A percentile compares a stretch with the other conserved stretches of the same genome.
phyloP scores from a whole-genome alignment of 2,797 vertebrate species.

The Todus mexicanus region DNA sequence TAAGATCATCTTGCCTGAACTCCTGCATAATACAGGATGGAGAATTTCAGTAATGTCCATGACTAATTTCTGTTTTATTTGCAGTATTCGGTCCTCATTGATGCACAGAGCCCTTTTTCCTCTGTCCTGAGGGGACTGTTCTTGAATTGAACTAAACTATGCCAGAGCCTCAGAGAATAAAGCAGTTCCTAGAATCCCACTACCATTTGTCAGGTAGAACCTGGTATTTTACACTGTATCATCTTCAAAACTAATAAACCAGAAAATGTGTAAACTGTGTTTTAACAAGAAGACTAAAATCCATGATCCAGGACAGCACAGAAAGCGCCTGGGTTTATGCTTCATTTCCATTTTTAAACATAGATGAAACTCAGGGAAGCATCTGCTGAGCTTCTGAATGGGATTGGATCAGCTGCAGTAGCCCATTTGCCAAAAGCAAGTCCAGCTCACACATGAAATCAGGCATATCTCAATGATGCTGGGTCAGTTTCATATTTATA shows the following conservation, averaged over 20 bases:
- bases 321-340: background rate
- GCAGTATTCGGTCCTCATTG: background rate
- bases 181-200: background rate
- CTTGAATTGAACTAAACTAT: background rate
- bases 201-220: background rate
- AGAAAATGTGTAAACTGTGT: background rate
- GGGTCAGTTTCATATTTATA: background rate
- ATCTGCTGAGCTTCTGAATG: constrained; percentile 24
- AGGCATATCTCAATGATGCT: background rate
- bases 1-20: background rate
- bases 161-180: background rate
- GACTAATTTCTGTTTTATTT: background rate
- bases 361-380: background rate
- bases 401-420: background rate
- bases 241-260: background rate
- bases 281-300: background rate
- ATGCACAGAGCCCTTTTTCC: background rate
- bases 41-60: background rate
- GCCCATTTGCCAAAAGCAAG: background rate
- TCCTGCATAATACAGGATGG: background rate
- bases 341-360: background rate
- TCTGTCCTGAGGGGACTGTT: background rate
- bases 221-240: background rate
- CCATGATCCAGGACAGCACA: background rate
- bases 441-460: background rate